Evolutionary conservation across 2,888 invertebrate genomes (phyloP), one percentile per base, ranked within the genome.

Genomic region (Phaonia tiefii): DNA sequence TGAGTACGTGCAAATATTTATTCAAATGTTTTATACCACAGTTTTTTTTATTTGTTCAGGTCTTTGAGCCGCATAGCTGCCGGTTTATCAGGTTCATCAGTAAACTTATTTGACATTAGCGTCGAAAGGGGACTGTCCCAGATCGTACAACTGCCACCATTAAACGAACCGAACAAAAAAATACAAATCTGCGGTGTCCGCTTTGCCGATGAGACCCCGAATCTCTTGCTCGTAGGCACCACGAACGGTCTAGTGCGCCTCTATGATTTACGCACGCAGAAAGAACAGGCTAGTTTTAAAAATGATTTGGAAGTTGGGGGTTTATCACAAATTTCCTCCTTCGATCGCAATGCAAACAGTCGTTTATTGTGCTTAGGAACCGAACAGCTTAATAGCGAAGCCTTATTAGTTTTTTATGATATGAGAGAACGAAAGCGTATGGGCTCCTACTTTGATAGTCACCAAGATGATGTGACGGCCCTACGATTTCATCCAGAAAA

Each of bases 371-470:
- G 95, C 87, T 95, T 94, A 0, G 97, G 97, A 69, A 96, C 95
- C 0, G 94, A 95, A 87, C 89, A 95, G 25, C 91, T 93, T 54
- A 92, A 93, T 72, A 93, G 93, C 22, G 95, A 96, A 87, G 93
- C 95, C 0, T 96, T 93, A 88, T 91, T 97, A 15, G 90, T 96
- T 79, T 97, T 97, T 91, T 97, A 95, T 94, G 97, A 97, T 91
- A 91, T 94, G 22, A 92, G 96, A 80, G 91, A 92, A 78, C 84
- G 86, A 1, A 92, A 92, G 79, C 91, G 95, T 11, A 90, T 96
- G 1, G 97, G 97, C 0, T 95, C 94, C 0, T 97, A 97, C 88
- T 95, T 94, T 94, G 95, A 97, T 85, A 94, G 95, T 5, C 97
- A 97, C 87, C 65, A 83, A 44, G 96, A 96, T 89, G 96, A 97